Evolutionary conservation across 2,888 invertebrate species (phyloP).

Genomic region (Tuberolachnus salignus): DNA sequence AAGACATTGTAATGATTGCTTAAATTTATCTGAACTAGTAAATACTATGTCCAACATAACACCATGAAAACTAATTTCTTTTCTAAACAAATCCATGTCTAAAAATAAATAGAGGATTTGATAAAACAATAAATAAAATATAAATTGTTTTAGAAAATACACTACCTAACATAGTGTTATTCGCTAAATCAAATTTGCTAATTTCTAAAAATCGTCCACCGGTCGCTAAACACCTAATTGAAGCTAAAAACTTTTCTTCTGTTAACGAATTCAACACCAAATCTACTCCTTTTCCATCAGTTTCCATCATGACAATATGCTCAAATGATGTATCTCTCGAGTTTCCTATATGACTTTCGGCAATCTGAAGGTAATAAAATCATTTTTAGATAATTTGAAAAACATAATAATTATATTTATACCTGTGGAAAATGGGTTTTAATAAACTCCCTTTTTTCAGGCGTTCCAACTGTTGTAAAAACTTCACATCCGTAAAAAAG

Average conservation of each 20-base stretch:
- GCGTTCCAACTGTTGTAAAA: slow-evolving; percentile 74
- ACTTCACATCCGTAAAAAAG: slow-evolving; percentile 71
- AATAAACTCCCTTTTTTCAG: slow-evolving; percentile 71
- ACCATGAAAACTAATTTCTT: slow-evolving; percentile 78
- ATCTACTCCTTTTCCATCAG: slow-evolving; percentile 87
- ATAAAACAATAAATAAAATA: not conserved
- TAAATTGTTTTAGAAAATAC: not conserved
- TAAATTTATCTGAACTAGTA: slow-evolving; percentile 65
- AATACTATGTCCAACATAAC: slow-evolving; percentile 77
- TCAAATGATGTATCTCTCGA: slow-evolving; percentile 88
- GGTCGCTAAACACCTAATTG: slow-evolving; percentile 68
- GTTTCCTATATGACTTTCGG: slow-evolving; percentile 78
- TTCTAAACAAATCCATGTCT: slow-evolving; percentile 72
- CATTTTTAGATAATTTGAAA: too few relatives aligned
- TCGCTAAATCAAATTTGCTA: slow-evolving; percentile 81
- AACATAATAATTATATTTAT: too few relatives aligned
- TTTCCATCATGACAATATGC: slow-evolving; percentile 77
- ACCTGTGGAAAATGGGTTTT: slow-evolving; percentile 67
- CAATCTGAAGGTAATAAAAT: slow-evolving; percentile 62
- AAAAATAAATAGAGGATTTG: slow-evolving; percentile 57
- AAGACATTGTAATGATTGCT: slow-evolving; percentile 66
- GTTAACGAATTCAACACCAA: slow-evolving; percentile 89
- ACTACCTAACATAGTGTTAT: slow-evolving; percentile 69
- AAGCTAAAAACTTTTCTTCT: slow-evolving; percentile 85
- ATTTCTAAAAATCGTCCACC: slow-evolving; percentile 81